A percentile compares a stretch with the other conserved stretches of the same genome.
Conservation (phyloP, 2,113 vertebrate genomes). For the Bujurquina vittata region DNA sequence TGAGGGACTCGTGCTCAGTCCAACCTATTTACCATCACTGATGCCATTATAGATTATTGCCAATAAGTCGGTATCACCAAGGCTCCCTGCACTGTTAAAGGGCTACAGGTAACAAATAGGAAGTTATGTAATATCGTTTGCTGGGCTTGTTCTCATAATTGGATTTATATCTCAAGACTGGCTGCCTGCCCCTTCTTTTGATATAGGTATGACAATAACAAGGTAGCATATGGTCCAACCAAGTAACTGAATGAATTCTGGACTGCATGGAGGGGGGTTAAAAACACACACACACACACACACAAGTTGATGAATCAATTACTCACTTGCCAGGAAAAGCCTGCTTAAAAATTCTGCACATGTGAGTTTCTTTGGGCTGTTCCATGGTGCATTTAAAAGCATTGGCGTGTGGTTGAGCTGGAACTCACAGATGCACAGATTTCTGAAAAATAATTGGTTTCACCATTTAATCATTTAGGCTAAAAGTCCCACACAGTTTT, state of each 20-base stretch:
- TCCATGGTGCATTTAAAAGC: not conserved
- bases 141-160: conserved; percentile 40
- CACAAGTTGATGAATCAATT: not conserved
- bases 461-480: not conserved
- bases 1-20: conserved; percentile 71
- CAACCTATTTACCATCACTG: not conserved
- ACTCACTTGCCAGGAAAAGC: not conserved
- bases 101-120: not conserved
- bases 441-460: too few relatives aligned
- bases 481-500: not conserved
- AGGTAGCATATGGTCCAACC: not conserved
- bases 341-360: not conserved
- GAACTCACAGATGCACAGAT: not conserved
- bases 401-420: not conserved
- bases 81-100: not conserved
- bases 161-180: conserved; percentile 54
- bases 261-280: not conserved
- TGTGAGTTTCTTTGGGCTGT: not conserved
- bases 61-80: not conserved
- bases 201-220: conserved; percentile 5
- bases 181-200: not conserved
- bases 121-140: conserved; percentile 19
- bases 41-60: not conserved
- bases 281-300: not conserved
- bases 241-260: not conserved